Percentiles rank a stretch among this genome's conserved stretches.
Evolutionary conservation across 2,113 vertebrate species (phyloP).

Genomic region (Electrona antarctica): DNA sequence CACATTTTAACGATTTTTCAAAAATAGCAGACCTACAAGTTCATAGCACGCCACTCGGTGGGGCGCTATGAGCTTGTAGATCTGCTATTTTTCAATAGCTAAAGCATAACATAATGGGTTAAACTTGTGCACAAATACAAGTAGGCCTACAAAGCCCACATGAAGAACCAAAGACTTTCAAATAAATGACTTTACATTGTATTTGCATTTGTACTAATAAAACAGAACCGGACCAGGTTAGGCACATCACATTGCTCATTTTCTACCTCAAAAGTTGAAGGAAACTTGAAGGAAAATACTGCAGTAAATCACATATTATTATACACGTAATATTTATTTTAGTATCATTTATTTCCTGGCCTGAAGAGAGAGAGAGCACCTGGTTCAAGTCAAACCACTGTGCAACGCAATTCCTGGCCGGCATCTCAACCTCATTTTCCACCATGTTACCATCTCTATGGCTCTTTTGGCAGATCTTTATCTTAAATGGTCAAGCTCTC

Average conservation of each 20-base stretch:
- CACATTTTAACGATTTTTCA: too few species aligned
- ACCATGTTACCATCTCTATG: conserved; percentile 64
- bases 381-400: conserved; percentile 52
- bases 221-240: background rate
- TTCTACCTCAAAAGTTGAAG: background rate
- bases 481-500: conserved; percentile 72
- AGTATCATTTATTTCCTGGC: conserved; percentile 44
- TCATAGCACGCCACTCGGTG: too few species aligned
- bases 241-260: too few species aligned
- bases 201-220: background rate
- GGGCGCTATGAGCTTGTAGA: too few species aligned
- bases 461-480: conserved; percentile 61
- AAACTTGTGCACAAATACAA: too few species aligned
- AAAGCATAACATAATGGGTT: too few species aligned
- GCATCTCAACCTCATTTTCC: conserved; percentile 70
- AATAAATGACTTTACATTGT: background rate
- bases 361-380: conserved; percentile 57
- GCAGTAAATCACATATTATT: conserved; percentile 24
- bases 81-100: too few species aligned
- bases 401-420: conserved; percentile 61
- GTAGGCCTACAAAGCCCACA: too few species aligned
- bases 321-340: conserved; percentile 40
- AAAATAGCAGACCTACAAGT: too few species aligned
- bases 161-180: too few species aligned
- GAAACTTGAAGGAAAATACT: conserved; percentile 9